Conservation (phyloP, 2,888 invertebrate genomes). For the Tenthredo livida region DNA sequence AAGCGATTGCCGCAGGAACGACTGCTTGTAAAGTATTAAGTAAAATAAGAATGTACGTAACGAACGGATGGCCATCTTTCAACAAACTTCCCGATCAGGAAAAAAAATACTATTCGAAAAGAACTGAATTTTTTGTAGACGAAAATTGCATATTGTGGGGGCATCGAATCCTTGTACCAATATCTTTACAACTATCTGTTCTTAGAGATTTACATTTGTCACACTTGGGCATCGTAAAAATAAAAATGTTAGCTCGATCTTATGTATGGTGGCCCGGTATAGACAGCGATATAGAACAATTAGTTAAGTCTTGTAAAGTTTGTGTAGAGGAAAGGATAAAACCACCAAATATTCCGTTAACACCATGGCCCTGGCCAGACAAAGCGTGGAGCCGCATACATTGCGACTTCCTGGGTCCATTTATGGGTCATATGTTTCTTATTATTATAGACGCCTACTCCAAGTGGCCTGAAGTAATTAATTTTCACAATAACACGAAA, state of each 20-base stretch:
- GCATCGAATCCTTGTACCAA: slow-evolving; percentile 52
- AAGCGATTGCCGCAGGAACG: slow-evolving; percentile 4
- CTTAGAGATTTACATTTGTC: slow-evolving; percentile 45
- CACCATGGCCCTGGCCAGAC: slow-evolving; percentile 54
- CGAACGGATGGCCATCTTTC: too few species aligned
- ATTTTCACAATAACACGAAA: slow-evolving; percentile 44
- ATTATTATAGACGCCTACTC: slow-evolving; percentile 56
- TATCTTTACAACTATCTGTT: slow-evolving; percentile 24
- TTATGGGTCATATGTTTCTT: slow-evolving; percentile 53
- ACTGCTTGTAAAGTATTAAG: slow-evolving; percentile 7
- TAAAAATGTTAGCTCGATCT: slow-evolving; percentile 51
- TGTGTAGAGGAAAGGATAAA: slow-evolving; percentile 26
- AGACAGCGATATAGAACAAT: slow-evolving; percentile 52
- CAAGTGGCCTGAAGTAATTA: slow-evolving; percentile 55
- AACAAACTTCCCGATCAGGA: too few species aligned
- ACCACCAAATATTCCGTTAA: slow-evolving; percentile 32
- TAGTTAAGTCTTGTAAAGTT: not conserved
- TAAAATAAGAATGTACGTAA: too few species aligned
- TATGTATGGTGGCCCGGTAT: slow-evolving; percentile 51
- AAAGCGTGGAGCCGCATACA: slow-evolving; percentile 55
- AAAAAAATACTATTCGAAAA: too few species aligned
- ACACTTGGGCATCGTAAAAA: slow-evolving; percentile 54
- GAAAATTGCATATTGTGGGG: slow-evolving; percentile 54
- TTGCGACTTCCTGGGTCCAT: slow-evolving; percentile 53
- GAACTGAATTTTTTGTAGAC: slow-evolving; percentile 5